These are phyloP conservation scores for Homalodisca vitripennis DNA, from an alignment of 1,140 invertebrate species.

Conservation along the genomic window DNA sequence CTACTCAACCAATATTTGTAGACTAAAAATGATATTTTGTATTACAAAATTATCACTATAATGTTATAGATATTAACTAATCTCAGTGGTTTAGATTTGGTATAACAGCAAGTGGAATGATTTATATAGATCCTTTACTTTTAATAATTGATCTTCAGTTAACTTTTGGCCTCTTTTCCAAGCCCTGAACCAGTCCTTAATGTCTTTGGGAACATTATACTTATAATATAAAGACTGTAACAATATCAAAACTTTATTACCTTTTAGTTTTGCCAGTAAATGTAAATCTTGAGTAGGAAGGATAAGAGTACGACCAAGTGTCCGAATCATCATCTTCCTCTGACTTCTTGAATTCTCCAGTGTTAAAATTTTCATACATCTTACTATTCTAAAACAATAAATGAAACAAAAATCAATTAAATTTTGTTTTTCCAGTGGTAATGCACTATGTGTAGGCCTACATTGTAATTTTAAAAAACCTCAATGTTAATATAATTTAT, in stretches of 20 bases:
- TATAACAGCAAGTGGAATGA: neutral
- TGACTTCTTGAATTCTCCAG: neutral
- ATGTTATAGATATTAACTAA: too few relatives aligned
- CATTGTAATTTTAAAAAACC: too few relatives aligned
- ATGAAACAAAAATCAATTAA: too few relatives aligned
- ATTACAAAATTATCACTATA: too few relatives aligned
- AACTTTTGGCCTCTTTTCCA: neutral
- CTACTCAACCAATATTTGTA: too few relatives aligned
- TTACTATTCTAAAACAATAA: too few relatives aligned
- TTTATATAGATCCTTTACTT: neutral
- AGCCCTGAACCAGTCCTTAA: neutral
- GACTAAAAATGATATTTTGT: too few relatives aligned
- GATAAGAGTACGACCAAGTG: neutral
- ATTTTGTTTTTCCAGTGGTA: too few relatives aligned
- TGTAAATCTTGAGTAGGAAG: conserved; percentile 10
- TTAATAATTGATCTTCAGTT: neutral
- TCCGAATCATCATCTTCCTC: conserved; percentile 9
- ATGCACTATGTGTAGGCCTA: too few relatives aligned
- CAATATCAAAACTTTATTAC: neutral
- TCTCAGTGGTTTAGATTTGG: neutral
- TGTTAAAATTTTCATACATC: neutral
- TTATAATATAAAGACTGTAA: neutral
- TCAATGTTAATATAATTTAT: too few relatives aligned
- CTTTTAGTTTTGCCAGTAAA: conserved; percentile 18
- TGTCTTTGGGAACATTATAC: neutral